A percentile compares a stretch with the other conserved stretches of the same genome.
Evolutionary conservation across 2,113 vertebrate species (phyloP).

Genomic region (Globicephala melas): DNA sequence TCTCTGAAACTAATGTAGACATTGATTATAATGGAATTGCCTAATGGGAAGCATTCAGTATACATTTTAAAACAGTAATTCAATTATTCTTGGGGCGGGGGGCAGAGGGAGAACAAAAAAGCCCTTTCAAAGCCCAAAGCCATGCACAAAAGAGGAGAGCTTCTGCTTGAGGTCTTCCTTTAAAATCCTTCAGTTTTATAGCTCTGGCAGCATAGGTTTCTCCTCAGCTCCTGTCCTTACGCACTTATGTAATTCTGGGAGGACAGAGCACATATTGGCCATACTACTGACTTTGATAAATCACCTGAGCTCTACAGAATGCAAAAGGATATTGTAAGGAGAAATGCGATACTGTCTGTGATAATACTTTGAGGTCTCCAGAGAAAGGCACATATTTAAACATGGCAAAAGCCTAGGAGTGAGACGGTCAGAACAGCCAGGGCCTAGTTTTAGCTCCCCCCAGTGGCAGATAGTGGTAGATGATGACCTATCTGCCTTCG

Average conservation of each 20-base stretch:
- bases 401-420: background rate
- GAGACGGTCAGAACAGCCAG: background rate
- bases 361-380: constrained; percentile 41
- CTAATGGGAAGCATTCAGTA: background rate
- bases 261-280: background rate
- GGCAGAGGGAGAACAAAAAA: background rate
- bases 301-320: constrained; percentile 40
- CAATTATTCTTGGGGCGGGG: background rate
- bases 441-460: constrained; percentile 23
- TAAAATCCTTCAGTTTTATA: background rate
- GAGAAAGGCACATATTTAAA: constrained; percentile 61
- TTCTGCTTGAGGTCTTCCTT: background rate
- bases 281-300: constrained; percentile 63
- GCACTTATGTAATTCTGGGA: constrained; percentile 16
- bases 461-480: background rate
- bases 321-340: constrained; percentile 49
- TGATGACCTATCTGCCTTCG: background rate
- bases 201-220: background rate
- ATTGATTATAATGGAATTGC: background rate
- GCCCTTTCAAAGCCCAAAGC: background rate
- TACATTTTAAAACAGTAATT: constrained; percentile 26
- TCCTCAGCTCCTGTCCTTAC: background rate
- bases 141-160: background rate
- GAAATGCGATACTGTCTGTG: constrained; percentile 50
- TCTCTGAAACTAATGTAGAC: background rate